Percentiles rank a stretch among this genome's conserved stretches.
Conservation (phyloP, 1,140 invertebrate genomes). For the Meloidogyne exigua region DNA sequence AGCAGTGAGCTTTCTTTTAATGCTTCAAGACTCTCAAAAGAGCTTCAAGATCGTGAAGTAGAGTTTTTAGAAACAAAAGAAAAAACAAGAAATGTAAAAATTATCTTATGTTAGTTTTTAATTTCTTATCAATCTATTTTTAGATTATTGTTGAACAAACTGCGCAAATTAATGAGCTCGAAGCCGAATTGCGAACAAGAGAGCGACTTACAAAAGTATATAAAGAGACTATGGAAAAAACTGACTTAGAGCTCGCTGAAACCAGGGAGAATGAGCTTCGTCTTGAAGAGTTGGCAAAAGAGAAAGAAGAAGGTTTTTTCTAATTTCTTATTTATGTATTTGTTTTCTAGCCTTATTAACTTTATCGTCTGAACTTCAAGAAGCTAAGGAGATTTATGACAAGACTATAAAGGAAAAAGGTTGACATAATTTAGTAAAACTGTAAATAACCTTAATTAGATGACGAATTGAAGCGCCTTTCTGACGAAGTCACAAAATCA, state of each 20-base stretch:
- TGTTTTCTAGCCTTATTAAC: slow-evolving; percentile 18
- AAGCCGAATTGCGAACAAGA: slow-evolving; percentile 37
- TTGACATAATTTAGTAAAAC: background rate
- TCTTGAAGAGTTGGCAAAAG: slow-evolving; percentile 24
- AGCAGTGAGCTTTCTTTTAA: slow-evolving; percentile 11
- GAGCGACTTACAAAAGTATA: slow-evolving; percentile 37
- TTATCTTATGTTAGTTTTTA: background rate
- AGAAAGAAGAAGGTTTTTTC: slow-evolving; percentile 24
- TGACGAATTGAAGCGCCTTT: slow-evolving; percentile 27
- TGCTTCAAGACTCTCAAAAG: background rate
- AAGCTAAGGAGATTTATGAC: background rate
- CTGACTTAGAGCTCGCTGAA: slow-evolving; percentile 25
- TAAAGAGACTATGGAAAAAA: slow-evolving; percentile 27
- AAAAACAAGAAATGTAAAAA: slow-evolving; percentile 13
- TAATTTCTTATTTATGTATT: background rate
- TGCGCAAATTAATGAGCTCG: slow-evolving; percentile 26
- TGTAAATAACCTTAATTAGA: slow-evolving; percentile 26
- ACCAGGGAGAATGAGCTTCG: slow-evolving; percentile 26
- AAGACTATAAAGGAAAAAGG: slow-evolving; percentile 29
- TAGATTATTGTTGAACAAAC: slow-evolving; percentile 26
- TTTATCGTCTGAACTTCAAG: slow-evolving; percentile 16
- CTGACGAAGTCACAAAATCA: slow-evolving; percentile 37
- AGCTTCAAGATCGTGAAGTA: background rate
- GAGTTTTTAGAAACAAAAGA: slow-evolving; percentile 5
- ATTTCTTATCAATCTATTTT: background rate